Conservation (phyloP, 1,140 invertebrate genomes). For the Paracyclopina nana region DNA sequence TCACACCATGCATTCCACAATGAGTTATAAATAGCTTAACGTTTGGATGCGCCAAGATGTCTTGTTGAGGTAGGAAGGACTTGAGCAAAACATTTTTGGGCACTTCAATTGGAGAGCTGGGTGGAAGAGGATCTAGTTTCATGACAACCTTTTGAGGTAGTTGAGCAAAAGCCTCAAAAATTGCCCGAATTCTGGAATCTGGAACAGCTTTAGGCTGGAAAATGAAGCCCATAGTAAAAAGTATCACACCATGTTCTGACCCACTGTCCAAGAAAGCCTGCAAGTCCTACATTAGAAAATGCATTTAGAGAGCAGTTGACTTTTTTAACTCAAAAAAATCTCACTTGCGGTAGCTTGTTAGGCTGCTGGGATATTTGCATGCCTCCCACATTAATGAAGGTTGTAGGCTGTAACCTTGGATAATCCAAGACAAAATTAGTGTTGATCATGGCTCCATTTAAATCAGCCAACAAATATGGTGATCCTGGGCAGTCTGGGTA, state of each 20-base stretch:
- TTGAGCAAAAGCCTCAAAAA: constrained; percentile 20
- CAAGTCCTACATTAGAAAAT: background rate
- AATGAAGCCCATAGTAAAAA: background rate
- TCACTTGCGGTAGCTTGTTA: background rate
- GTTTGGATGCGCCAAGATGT: constrained; percentile 24
- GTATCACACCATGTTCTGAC: background rate
- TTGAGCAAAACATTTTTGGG: constrained; percentile 23
- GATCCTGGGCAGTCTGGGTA: background rate
- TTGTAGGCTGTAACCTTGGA: background rate
- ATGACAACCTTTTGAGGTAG: constrained; percentile 23
- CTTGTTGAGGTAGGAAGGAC: constrained; percentile 24
- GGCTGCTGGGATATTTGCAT: background rate
- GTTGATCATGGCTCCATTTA: background rate
- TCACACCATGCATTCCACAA: constrained; percentile 20
- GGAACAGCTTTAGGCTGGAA: background rate
- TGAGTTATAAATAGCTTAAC: constrained; percentile 24
- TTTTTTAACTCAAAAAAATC: background rate
- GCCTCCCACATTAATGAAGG: background rate
- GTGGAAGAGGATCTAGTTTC: no score
- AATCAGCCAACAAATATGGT: background rate
- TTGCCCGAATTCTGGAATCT: background rate
- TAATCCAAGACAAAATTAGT: background rate
- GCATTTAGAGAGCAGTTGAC: background rate
- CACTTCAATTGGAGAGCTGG: constrained; percentile 18
- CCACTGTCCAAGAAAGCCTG: background rate